phyloP scores from a whole-genome alignment of 2,797 vertebrate species.

The Tenualosa ilisha region DNA sequence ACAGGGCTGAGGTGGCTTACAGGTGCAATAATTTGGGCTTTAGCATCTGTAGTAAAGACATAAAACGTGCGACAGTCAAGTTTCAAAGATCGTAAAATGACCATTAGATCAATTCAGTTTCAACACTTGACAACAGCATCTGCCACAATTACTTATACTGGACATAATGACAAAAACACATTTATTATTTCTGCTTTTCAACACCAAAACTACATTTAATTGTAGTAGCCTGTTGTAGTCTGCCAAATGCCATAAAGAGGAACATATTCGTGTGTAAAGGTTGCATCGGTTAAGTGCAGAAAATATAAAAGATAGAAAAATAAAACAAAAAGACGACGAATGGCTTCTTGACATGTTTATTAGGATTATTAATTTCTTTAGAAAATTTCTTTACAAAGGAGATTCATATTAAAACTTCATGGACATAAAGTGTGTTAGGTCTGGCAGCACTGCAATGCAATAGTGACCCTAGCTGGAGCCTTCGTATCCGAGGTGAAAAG shows the following conservation, averaged over 20 bases:
- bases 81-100: conserved; percentile 12
- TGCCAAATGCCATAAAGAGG: too few species aligned
- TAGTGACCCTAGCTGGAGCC: not conserved
- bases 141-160: not conserved
- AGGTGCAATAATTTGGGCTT: conserved; percentile 12
- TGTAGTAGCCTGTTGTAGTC: too few species aligned
- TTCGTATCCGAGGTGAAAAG: not conserved
- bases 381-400: conserved; percentile 49
- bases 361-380: conserved; percentile 50
- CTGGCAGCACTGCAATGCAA: conserved; percentile 27
- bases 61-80: not conserved
- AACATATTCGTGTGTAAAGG: not conserved
- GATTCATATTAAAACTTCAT: conserved; percentile 35
- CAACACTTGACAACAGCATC: not conserved
- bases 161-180: not conserved
- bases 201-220: too few species aligned
- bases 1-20: conserved; percentile 42
- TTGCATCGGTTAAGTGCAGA: not conserved
- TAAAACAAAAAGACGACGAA: not conserved
- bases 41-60: not conserved
- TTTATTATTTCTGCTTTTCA: too few species aligned
- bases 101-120: not conserved
- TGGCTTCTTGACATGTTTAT: conserved; percentile 44
- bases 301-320: not conserved
- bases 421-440: conserved; percentile 45